Evolutionary conservation across 1,140 invertebrate species (phyloP), one percentile per base, ranked within the genome.

Genomic region (Tetranychus urticae): DNA sequence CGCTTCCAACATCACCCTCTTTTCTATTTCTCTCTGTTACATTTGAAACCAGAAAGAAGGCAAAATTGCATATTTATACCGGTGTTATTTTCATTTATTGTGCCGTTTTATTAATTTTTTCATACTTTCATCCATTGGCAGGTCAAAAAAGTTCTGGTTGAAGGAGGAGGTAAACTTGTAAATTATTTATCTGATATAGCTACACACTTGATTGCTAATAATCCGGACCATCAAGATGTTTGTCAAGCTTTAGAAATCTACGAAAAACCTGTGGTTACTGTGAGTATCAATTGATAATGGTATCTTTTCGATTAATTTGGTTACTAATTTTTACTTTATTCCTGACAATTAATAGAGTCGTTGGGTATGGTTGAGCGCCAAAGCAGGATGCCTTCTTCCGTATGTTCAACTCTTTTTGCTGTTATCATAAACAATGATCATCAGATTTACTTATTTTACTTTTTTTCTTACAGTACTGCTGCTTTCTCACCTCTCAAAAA

Each of bases 191-290:
- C 82, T 64, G 85, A 90, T 71, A 85, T 82, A 76, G 83, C 88
- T 61, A 90, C 87, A 45, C 85, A 90, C 77, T 76, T 88, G 65
- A 85, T 92, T 70, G 83, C 83, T 66, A 88, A 88, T 47, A 77
- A 86, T 74, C 79, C 82, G 56, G 77, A 80, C 65, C 83, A 88
- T 70, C 82, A 78, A 70, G 84, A 85, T 72, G 77, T 88, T 56
- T 79, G 78, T 61, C 86, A 86, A 72, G 87, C 87, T 10, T 83
- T 82, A 71, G 88, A 93, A 68, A 74, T 93, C 1, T 92, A 89
- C 75, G 87, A 92, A 70, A 82, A 89, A 54, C 86, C 87, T 59
- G 85, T 86, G 63, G 83, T 90, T 48, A 82, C 80, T 48, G 81
- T 84, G 69, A 79, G 70, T 62, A 50, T 23, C 23, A 36, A n/a